phyloP scores from a whole-genome alignment of 2,888 invertebrate species.

The Colletes collaris region DNA sequence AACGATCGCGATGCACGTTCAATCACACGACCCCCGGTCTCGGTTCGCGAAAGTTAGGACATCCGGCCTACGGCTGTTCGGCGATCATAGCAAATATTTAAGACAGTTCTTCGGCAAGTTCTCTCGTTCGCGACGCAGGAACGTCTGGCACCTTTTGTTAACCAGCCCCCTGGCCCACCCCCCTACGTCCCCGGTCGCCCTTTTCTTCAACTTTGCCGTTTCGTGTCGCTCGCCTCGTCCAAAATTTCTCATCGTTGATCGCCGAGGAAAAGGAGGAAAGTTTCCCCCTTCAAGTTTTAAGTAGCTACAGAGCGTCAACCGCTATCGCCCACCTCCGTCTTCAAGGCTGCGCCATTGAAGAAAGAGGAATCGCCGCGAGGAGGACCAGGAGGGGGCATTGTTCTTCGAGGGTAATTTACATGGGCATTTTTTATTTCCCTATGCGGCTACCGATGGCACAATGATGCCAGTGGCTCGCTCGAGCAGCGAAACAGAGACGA shows the following conservation, averaged over 20 bases:
- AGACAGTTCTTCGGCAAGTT: conserved; percentile 29
- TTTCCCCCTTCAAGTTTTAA: conserved; percentile 64
- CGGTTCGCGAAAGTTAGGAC: not conserved
- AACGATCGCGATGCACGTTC: conserved; percentile 31
- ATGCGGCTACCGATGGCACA: conserved; percentile 57
- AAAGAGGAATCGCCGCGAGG: conserved; percentile 43
- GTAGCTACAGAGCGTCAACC: conserved; percentile 57
- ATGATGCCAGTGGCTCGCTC: conserved; percentile 57
- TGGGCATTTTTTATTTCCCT: conserved; percentile 66
- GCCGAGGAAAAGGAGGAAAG: conserved; percentile 52
- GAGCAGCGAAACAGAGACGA: conserved; percentile 41
- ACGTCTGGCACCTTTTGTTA: conserved; percentile 44
- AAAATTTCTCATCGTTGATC: conserved; percentile 65
- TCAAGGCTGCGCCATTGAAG: conserved; percentile 45
- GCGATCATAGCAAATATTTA: conserved; percentile 45
- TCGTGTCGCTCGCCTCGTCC: conserved; percentile 25
- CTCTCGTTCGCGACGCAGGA: not conserved
- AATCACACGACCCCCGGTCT: not conserved
- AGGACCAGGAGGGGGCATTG: conserved; percentile 63
- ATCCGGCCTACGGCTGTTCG: conserved; percentile 9
- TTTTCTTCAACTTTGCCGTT: conserved; percentile 30
- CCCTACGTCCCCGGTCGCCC: conserved; percentile 15
- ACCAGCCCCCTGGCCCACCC: conserved; percentile 16
- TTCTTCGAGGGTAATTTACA: conserved; percentile 74
- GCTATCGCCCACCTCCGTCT: conserved; percentile 44